Percentiles rank a stretch among this genome's conserved stretches.
phyloP scores from a whole-genome alignment of 2,113 vertebrate species.

The Lepus timidus region DNA sequence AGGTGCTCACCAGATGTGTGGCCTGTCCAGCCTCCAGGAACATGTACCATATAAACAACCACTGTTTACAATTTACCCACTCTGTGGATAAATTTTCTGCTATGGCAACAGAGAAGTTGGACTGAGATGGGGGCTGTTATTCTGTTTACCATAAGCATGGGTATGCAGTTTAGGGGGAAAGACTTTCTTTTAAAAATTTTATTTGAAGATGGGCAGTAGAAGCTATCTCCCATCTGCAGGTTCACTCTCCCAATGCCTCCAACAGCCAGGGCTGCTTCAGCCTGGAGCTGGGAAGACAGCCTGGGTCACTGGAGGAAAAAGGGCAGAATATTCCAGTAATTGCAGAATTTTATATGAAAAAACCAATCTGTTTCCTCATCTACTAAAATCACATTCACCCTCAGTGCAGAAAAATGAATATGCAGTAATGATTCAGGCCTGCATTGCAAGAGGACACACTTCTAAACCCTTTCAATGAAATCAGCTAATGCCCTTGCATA shows the following conservation, averaged over 20 bases:
- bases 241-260: too few species aligned
- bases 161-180: neutral
- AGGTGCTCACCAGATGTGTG: neutral
- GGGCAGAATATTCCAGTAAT: neutral
- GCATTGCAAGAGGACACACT: conserved; percentile 7
- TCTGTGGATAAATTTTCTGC: neutral
- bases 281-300: too few species aligned
- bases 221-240: too few species aligned
- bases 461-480: conserved; percentile 26
- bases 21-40: neutral
- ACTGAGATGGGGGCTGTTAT: neutral
- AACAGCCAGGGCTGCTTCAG: too few species aligned
- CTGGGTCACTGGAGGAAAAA: neutral
- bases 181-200: neutral
- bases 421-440: neutral
- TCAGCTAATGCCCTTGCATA: neutral
- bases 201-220: too few species aligned
- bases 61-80: neutral
- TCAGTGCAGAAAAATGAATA: conserved; percentile 45
- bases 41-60: neutral
- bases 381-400: conserved; percentile 55
- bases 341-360: conserved; percentile 36
- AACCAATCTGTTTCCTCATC: neutral
- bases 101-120: neutral
- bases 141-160: neutral